Percentiles rank a stretch among this genome's conserved stretches.
These are phyloP conservation scores for Prenolepis imparis DNA, from an alignment of 2,888 invertebrate species.

Conservation along the genomic window DNA sequence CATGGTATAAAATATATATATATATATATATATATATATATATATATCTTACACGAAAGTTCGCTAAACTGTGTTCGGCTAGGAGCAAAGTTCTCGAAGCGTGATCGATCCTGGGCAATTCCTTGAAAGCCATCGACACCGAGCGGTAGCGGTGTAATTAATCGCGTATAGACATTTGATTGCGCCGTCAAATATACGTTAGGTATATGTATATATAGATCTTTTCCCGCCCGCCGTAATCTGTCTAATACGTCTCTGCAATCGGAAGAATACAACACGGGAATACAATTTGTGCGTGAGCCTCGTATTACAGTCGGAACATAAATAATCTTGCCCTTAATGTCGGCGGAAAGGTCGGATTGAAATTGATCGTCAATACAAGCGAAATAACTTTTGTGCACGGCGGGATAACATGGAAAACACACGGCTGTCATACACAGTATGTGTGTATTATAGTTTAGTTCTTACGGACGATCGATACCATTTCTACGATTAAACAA, in stretches of 20 bases:
- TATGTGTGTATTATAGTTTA: background rate
- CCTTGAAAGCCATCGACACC: conserved; percentile 13
- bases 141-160: conserved; percentile 17
- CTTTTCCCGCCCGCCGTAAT: background rate
- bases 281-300: background rate
- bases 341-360: background rate
- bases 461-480: background rate
- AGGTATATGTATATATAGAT: background rate
- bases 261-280: background rate
- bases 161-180: background rate
- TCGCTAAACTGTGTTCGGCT: conserved; percentile 40
- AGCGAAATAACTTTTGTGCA: background rate
- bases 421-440: background rate
- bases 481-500: background rate
- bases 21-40: no score
- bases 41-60: conserved; percentile 31
- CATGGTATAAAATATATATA: conserved; percentile 29
- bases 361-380: conserved; percentile 4
- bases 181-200: background rate
- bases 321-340: background rate
- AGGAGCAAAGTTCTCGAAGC: conserved; percentile 24
- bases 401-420: background rate
- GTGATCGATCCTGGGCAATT: conserved; percentile 13
- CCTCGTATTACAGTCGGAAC: background rate
- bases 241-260: background rate